Conservation (phyloP, 2,113 vertebrate genomes). For the Neodontobutis hainanensis region DNA sequence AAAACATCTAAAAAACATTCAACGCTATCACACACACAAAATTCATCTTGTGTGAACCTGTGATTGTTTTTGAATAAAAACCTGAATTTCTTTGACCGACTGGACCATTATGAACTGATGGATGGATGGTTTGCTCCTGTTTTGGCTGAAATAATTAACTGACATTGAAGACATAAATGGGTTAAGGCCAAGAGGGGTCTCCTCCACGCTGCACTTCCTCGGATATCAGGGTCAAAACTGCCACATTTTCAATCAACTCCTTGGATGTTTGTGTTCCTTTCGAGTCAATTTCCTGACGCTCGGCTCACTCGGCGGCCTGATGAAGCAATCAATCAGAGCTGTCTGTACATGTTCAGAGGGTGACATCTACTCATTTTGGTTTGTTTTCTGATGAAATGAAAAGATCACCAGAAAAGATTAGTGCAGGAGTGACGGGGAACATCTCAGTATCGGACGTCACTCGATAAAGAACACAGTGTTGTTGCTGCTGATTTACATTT, state of each 20-base stretch:
- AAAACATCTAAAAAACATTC: no score
- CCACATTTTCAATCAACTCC: conserved; percentile 7
- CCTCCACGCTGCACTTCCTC: neutral
- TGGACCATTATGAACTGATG: no score
- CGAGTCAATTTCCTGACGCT: conserved; percentile 41
- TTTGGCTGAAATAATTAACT: neutral
- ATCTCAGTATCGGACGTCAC: neutral
- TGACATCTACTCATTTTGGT: conserved; percentile 44
- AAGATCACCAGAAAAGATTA: conserved; percentile 37
- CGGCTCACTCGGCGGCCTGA: neutral
- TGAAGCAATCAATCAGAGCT: conserved; percentile 47
- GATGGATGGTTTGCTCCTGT: neutral
- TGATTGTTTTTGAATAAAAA: no score
- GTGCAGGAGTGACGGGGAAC: neutral
- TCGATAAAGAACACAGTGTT: neutral
- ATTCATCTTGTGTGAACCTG: no score
- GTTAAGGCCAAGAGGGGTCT: neutral
- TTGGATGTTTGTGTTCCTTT: conserved; percentile 16
- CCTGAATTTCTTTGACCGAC: no score
- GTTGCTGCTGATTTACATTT: neutral
- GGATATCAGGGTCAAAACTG: neutral
- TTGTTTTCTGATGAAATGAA: conserved; percentile 27
- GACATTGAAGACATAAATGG: neutral
- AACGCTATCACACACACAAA: no score
- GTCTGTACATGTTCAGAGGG: conserved; percentile 16